phyloP scores from a whole-genome alignment of 2,888 invertebrate species.

The Lycocerus yunnanus region DNA sequence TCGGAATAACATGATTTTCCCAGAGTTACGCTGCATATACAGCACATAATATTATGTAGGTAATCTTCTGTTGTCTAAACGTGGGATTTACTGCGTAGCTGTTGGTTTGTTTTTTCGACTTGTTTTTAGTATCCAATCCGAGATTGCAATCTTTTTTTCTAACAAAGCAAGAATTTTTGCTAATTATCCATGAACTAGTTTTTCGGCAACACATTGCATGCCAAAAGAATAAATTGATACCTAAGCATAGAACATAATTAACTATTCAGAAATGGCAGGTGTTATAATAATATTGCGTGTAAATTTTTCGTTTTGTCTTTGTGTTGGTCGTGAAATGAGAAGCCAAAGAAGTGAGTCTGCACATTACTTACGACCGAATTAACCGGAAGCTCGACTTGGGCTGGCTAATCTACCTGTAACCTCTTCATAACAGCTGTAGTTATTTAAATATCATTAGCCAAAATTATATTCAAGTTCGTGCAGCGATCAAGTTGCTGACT shows the following conservation, averaged over 20 bases:
- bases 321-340: neutral
- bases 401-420: neutral
- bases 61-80: neutral
- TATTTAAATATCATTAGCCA: conserved; percentile 3
- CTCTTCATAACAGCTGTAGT: neutral
- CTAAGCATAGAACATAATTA: neutral
- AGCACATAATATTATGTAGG: too few relatives aligned
- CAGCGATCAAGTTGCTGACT: neutral
- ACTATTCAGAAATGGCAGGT: neutral
- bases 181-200: neutral
- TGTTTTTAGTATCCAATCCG: neutral
- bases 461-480: neutral
- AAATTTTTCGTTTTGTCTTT: neutral
- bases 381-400: neutral
- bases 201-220: neutral
- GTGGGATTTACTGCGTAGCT: neutral
- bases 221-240: neutral
- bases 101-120: neutral
- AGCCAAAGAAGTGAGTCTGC: neutral
- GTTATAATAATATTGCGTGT: neutral
- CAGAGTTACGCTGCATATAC: too few relatives aligned
- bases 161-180: neutral
- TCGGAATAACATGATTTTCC: too few relatives aligned
- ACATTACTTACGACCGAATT: neutral
- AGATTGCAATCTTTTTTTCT: neutral